phyloP scores from a whole-genome alignment of 2,113 vertebrate species.

The Periophthalmodon schlosseri region DNA sequence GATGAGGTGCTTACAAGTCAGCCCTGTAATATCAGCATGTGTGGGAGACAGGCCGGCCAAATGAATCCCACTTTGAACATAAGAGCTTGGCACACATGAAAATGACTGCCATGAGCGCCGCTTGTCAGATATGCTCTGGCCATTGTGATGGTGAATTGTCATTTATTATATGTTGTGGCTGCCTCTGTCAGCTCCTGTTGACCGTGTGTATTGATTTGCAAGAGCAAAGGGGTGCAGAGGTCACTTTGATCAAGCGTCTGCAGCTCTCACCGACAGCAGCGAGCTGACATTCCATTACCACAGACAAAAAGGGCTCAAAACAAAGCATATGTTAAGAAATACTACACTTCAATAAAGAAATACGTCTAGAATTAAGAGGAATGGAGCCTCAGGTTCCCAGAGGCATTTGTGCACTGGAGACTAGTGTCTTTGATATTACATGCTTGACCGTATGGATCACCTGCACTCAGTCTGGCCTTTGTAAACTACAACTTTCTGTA shows the following conservation, averaged over 20 bases:
- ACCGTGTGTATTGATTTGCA: constrained; percentile 87
- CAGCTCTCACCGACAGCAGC: constrained; percentile 76
- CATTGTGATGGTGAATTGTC: constrained; percentile 80
- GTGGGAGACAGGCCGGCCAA: constrained; percentile 82
- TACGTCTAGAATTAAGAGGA: constrained; percentile 90
- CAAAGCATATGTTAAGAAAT: constrained; percentile 86
- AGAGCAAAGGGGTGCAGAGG: constrained; percentile 82
- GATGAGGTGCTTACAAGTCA: constrained; percentile 83
- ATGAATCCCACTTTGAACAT: constrained; percentile 87
- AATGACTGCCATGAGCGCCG: constrained; percentile 85
- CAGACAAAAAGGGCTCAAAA: constrained; percentile 82
- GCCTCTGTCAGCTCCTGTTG: constrained; percentile 82
- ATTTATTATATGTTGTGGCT: constrained; percentile 90
- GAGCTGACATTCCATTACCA: constrained; percentile 90
- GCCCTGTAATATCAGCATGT: constrained; percentile 87
- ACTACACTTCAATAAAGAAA: constrained; percentile 78
- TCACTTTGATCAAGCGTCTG: constrained; percentile 90
- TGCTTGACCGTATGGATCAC: constrained; percentile 67
- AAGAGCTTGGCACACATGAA: constrained; percentile 86
- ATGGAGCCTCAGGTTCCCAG: constrained; percentile 64
- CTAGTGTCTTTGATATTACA: constrained; percentile 72
- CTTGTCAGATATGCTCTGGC: constrained; percentile 84
- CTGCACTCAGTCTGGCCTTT: constrained; percentile 28
- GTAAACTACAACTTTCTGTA: constrained; percentile 51
- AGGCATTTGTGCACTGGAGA: constrained; percentile 73